Conservation (phyloP, 2,113 vertebrate genomes). For the Corvus hawaiiensis region DNA sequence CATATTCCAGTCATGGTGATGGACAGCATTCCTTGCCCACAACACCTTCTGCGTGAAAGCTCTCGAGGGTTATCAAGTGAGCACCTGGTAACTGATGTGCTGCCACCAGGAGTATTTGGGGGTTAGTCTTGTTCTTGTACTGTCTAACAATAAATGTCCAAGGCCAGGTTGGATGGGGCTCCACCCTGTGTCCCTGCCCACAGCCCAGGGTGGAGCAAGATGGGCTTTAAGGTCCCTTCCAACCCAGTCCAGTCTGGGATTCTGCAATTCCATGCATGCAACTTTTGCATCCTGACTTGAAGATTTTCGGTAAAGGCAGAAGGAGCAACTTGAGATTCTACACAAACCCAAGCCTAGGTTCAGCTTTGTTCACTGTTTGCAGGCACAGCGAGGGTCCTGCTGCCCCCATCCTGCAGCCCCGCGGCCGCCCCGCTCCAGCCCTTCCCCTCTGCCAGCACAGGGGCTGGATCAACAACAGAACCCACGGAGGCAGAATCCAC, state of each 20-base stretch:
- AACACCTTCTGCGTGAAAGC: neutral
- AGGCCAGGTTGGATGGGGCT: neutral
- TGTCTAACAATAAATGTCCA: neutral
- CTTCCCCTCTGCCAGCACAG: neutral
- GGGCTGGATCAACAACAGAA: neutral
- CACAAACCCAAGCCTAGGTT: neutral
- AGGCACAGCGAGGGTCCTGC: neutral
- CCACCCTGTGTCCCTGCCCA: neutral
- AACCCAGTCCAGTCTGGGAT: neutral
- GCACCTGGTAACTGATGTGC: neutral
- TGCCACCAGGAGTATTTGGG: neutral
- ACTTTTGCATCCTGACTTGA: neutral
- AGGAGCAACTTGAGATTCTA: neutral
- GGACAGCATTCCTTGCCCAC: neutral
- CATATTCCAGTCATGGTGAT: fast-evolving
- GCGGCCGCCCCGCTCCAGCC: fast-evolving
- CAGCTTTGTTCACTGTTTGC: neutral
- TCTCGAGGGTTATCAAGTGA: neutral
- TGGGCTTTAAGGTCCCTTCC: neutral
- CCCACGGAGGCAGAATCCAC: neutral
- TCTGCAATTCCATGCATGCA: neutral
- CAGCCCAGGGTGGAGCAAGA: neutral
- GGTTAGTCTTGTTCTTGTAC: neutral
- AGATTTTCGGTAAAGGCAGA: neutral
- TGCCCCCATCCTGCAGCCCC: neutral